Evolutionary conservation across 2,888 invertebrate genomes (phyloP).

Genomic region (Dryocosmus kuriphilus): DNA sequence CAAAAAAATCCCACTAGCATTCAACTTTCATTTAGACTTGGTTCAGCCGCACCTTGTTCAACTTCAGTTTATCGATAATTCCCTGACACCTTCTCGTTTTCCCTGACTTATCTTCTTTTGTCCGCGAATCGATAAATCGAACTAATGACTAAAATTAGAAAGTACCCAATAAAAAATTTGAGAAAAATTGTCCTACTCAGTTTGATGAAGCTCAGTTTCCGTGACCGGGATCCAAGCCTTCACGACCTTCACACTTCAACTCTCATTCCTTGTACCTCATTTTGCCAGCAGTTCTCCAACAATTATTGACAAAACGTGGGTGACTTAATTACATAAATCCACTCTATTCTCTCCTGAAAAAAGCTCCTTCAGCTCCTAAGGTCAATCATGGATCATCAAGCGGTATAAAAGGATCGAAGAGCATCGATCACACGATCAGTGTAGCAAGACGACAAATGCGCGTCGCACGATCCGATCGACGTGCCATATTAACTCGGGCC

Average conservation of each 20-base stretch:
- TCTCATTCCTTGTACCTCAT: not conserved
- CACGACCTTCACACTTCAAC: not conserved
- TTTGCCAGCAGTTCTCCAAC: not conserved
- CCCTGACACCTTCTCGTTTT: too few species aligned
- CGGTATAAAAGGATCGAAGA: constrained; percentile 63
- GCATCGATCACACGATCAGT: constrained; percentile 62
- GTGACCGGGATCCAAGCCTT: not conserved
- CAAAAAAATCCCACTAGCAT: too few species aligned
- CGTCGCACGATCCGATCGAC: constrained; percentile 46
- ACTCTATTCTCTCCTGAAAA: not conserved
- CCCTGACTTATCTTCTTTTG: too few species aligned
- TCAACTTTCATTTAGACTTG: too few species aligned
- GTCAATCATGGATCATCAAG: constrained; percentile 46
- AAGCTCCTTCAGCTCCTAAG: not conserved
- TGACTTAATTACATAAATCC: not conserved
- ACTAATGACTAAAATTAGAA: too few species aligned
- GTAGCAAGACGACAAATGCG: constrained; percentile 61
- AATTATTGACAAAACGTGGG: not conserved
- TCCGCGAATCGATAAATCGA: too few species aligned
- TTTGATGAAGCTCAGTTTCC: too few species aligned
- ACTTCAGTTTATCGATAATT: too few species aligned
- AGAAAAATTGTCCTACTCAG: too few species aligned
- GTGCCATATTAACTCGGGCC: constrained; percentile 45
- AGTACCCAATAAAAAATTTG: too few species aligned
- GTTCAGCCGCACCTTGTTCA: too few species aligned